A percentile compares a stretch with the other conserved stretches of the same genome.
These are phyloP conservation scores for Iphiclides podalirius DNA, from an alignment of 2,888 invertebrate species.

Conservation along the genomic window DNA sequence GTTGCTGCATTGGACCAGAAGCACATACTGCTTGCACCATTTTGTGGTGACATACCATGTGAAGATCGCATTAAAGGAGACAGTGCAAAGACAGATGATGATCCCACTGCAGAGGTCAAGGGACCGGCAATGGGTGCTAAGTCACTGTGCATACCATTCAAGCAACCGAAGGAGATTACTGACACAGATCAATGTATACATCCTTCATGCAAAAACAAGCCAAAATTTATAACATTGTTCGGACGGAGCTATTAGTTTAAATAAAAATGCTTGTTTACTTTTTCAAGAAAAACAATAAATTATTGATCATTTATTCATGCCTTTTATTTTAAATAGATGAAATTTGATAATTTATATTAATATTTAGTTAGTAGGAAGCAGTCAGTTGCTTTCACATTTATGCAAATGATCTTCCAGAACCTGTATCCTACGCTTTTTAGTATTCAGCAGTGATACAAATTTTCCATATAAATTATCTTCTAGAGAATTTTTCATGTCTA, in stretches of 20 bases:
- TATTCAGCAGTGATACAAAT: conserved; percentile 58
- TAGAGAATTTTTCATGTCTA: conserved; percentile 44
- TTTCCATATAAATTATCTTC: conserved; percentile 57
- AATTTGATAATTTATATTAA: not conserved
- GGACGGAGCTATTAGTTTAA: conserved; percentile 93
- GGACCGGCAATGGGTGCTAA: conserved; percentile 99
- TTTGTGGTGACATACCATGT: conserved; percentile 93
- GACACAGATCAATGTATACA: conserved; percentile 89
- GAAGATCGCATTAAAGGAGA: conserved; percentile 98
- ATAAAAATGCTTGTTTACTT: not conserved
- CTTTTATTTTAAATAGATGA: conserved; percentile 18
- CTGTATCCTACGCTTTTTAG: conserved; percentile 59
- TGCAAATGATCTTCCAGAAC: conserved; percentile 50
- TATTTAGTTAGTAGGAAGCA: too few species aligned
- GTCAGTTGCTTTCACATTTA: conserved; percentile 29
- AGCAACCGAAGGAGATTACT: conserved; percentile 86
- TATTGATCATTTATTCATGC: conserved; percentile 34
- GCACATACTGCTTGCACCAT: conserved; percentile 95
- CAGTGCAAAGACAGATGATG: conserved; percentile 88
- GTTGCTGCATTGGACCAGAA: conserved; percentile 89
- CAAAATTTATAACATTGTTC: conserved; percentile 94
- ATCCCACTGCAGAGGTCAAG: conserved; percentile 82
- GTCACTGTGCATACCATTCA: conserved; percentile 97
- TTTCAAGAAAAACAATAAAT: conserved; percentile 23
- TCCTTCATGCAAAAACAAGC: conserved; percentile 88